Evolutionary conservation across 2,888 invertebrate genomes (phyloP).

Genomic region (Ligdia adustata): DNA sequence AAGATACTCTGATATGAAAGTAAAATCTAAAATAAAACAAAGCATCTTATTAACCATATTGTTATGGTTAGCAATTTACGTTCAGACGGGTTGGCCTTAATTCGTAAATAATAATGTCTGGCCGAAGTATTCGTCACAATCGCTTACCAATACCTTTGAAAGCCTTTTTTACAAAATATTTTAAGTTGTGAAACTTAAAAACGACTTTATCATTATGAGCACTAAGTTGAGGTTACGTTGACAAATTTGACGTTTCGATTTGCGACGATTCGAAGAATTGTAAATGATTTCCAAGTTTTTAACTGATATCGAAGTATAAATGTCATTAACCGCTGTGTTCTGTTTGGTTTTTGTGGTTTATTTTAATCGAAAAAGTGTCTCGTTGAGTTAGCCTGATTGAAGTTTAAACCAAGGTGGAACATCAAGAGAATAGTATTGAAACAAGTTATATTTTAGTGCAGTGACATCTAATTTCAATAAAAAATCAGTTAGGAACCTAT

Average conservation of each 20-base stretch:
- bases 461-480: no score
- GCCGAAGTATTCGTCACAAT: slow-evolving; percentile 56
- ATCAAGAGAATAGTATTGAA: no score
- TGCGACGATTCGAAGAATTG: slow-evolving; percentile 61
- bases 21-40: slow-evolving; percentile 4
- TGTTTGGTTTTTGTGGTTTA: slow-evolving; percentile 11
- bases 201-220: neutral
- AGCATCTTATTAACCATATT: slow-evolving; percentile 33
- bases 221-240: slow-evolving; percentile 12
- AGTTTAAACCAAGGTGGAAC: no score
- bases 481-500: no score
- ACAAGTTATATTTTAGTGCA: no score
- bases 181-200: slow-evolving; percentile 7
- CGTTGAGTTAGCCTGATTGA: no score
- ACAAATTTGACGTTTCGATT: slow-evolving; percentile 36
- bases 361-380: no score
- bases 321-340: slow-evolving; percentile 21
- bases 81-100: slow-evolving; percentile 72
- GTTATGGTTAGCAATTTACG: slow-evolving; percentile 52
- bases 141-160: slow-evolving; percentile 36
- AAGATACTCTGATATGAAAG: no score
- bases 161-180: slow-evolving; percentile 8
- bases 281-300: slow-evolving; percentile 50
- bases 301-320: slow-evolving; percentile 37
- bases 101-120: slow-evolving; percentile 80